Evolutionary conservation across 2,113 vertebrate species (phyloP).

Genomic region (Cryptoleucopteryx plumbea): DNA sequence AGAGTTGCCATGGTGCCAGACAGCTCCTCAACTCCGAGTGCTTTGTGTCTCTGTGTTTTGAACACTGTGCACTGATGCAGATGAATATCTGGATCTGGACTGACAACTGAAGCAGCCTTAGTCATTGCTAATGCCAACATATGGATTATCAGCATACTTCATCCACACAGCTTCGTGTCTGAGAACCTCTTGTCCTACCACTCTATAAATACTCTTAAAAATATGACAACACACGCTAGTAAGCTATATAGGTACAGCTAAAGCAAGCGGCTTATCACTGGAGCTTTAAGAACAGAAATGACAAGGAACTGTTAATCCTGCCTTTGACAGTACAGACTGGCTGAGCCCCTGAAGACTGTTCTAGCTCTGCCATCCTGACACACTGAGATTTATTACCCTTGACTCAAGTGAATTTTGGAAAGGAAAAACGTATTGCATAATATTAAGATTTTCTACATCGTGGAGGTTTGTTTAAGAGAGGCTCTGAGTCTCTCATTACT

Average conservation of each 20-base stretch:
- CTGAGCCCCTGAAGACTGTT: background rate
- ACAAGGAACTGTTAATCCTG: background rate
- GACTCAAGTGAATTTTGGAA: background rate
- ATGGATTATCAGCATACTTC: background rate
- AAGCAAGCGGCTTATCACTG: background rate
- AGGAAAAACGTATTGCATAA: accelerated
- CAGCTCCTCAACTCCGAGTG: background rate
- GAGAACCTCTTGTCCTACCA: background rate
- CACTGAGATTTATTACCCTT: background rate
- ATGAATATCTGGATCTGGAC: background rate
- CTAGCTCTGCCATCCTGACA: background rate
- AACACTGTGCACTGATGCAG: background rate
- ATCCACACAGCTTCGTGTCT: accelerated
- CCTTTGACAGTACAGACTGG: background rate
- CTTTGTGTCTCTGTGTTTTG: background rate
- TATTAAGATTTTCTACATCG: background rate
- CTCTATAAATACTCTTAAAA: background rate
- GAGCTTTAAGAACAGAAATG: background rate
- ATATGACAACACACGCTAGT: background rate
- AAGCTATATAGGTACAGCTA: background rate
- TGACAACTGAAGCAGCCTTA: background rate
- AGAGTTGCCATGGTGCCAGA: background rate
- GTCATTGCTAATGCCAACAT: background rate
- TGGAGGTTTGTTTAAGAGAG: background rate
- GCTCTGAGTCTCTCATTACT: background rate